A percentile compares a stretch with the other conserved stretches of the same genome.
Conservation (phyloP, 2,888 invertebrate genomes). For the Drosophila neonasuta region DNA sequence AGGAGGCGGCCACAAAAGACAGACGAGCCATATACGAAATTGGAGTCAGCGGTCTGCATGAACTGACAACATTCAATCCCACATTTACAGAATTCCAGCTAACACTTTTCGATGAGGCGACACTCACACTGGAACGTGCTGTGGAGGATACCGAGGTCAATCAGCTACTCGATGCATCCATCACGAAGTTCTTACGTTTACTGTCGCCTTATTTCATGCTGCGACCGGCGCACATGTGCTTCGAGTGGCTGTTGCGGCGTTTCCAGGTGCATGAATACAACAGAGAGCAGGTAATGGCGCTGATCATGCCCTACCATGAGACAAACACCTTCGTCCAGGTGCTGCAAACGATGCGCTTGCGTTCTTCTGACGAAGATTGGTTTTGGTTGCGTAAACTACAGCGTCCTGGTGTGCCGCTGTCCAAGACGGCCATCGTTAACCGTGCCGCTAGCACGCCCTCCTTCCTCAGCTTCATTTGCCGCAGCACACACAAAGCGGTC, state of each 20-base stretch:
- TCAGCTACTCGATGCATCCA: conserved; percentile 87
- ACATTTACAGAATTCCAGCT: conserved; percentile 88
- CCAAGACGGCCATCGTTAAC: conserved; percentile 88
- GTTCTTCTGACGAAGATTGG: conserved; percentile 84
- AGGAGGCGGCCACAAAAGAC: conserved; percentile 93
- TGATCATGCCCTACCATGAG: conserved; percentile 96
- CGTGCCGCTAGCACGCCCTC: conserved; percentile 86
- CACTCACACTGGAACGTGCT: conserved; percentile 91
- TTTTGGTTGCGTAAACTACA: conserved; percentile 89
- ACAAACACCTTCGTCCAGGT: conserved; percentile 93
- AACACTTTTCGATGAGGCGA: conserved; percentile 89
- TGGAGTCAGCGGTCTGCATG: conserved; percentile 92
- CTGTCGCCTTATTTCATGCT: conserved; percentile 95
- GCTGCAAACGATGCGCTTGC: conserved; percentile 89
- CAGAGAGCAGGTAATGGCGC: conserved; percentile 89
- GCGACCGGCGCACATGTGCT: conserved; percentile 90
- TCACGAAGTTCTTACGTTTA: conserved; percentile 90
- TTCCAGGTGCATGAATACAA: conserved; percentile 95
- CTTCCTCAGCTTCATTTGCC: conserved; percentile 86
- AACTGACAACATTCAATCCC: conserved; percentile 89
- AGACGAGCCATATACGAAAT: conserved; percentile 93
- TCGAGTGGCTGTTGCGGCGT: conserved; percentile 97
- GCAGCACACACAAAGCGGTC: conserved; percentile 84
- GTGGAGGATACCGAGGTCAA: conserved; percentile 90
- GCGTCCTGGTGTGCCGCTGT: conserved; percentile 88